Base-by-base conservation (phyloP, 2,113 vertebrate species). In the Nettapus auritus region DNA sequence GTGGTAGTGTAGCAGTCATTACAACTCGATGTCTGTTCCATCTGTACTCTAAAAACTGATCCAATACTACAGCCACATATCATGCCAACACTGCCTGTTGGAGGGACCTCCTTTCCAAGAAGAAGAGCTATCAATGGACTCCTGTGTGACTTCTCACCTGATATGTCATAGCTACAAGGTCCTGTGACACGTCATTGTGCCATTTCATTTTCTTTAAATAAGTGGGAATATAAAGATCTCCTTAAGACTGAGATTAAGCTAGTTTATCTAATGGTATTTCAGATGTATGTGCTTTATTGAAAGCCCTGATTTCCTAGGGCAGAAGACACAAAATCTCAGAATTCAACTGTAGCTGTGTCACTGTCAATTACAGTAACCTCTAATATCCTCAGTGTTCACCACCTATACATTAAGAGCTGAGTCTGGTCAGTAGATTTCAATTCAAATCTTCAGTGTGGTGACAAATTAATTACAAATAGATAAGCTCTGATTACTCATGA, bases 381-480 rank as follows among this genome's bases (percentile, higher is more conserved):
- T 68, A 36, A 28, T 55, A 75, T 71, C 20, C 15, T 74, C 13
- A 33, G 33, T 85, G 36, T 93, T 94, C 50, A 73, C 20, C 50
- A 83, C 56, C 68, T 77, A 29, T 46, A 22, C 29, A 33, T 90
- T 86, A 62, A 73, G 34, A 79, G 70, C 42, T 63, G n/a, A 85
- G 28, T 74, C 36, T 76, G 73, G 66, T 94, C 89, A 94, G 73
- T 82, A 91, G 53, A 69, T 86, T 95, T 86, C 83, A 81, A 81
- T 93, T 90, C 74, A 91, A 86, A 66, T 88, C 48, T 92, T 96
- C 42, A 87, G 69, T 85, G 53, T 95, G 44, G 76, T 96, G 83
- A 96, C 91, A 96, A 95, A 97, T 96, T 95, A 96, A 96, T 97
- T 97, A 57, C 42, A 96, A 78, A 82, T 77, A 94, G 93, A 89